Percentiles rank a stretch among this genome's conserved stretches.
Conservation (phyloP, 1,140 invertebrate genomes). For the Lordiphosa stackelbergi region DNA sequence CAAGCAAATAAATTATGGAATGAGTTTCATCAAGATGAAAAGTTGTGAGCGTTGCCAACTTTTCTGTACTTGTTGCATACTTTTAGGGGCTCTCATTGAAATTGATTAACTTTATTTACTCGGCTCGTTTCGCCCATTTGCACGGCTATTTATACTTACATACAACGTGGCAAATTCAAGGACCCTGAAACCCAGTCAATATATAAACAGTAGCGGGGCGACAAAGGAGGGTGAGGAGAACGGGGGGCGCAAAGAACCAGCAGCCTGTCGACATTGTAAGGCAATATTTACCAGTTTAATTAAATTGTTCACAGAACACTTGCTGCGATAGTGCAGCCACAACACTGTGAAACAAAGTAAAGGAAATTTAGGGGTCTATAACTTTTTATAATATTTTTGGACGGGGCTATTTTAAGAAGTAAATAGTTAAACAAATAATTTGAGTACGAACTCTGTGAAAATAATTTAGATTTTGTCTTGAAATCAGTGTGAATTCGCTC, state of each 20-base stretch:
- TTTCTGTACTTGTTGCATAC: conserved; percentile 57
- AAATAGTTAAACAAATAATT: no score
- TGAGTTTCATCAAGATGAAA: conserved; percentile 36
- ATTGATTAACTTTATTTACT: conserved; percentile 69
- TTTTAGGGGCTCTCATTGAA: conserved; percentile 46
- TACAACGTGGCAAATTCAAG: conserved; percentile 47
- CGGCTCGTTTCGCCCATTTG: conserved; percentile 49
- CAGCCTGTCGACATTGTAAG: conserved; percentile 35
- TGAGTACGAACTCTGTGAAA: no score
- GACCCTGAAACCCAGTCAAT: conserved; percentile 19
- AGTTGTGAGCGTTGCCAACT: conserved; percentile 15
- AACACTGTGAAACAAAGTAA: background rate
- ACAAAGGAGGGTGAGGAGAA: background rate
- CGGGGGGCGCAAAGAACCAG: background rate
- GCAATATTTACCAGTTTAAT: conserved; percentile 67
- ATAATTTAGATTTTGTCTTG: no score
- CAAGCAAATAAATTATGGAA: conserved; percentile 23
- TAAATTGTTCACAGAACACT: conserved; percentile 69
- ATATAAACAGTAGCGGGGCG: conserved; percentile 2
- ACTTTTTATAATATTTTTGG: no score
- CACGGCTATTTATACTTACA: conserved; percentile 35
- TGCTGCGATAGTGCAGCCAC: conserved; percentile 44
- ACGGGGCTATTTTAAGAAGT: no score
- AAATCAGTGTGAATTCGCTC: no score
- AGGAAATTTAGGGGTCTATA: conserved; percentile 13